Percentiles rank a stretch among this genome's conserved stretches.
Conservation (phyloP, 2,797 vertebrate genomes). For the Morelia viridis region DNA sequence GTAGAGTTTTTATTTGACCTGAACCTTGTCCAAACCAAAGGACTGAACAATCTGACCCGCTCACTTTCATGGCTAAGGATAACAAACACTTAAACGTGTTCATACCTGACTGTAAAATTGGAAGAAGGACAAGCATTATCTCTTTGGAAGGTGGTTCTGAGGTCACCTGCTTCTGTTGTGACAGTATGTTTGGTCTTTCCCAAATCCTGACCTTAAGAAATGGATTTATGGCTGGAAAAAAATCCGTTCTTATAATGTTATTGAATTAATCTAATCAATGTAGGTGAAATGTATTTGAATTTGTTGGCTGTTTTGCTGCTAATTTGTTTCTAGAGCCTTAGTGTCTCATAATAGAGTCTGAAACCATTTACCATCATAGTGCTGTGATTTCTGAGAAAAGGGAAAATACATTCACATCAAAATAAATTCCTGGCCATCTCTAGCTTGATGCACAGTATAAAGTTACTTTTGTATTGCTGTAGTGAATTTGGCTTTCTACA, state of each 20-base stretch:
- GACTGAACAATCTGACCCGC: slow-evolving; percentile 63
- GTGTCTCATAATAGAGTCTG: slow-evolving; percentile 29
- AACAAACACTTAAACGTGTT: slow-evolving; percentile 56
- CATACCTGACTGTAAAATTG: neutral
- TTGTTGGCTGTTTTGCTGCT: slow-evolving; percentile 26
- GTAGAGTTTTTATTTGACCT: slow-evolving; percentile 62
- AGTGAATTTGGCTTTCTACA: slow-evolving; percentile 16
- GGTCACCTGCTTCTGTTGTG: slow-evolving; percentile 48
- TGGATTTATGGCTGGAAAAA: neutral
- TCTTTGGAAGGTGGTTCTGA: slow-evolving; percentile 24
- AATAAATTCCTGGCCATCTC: slow-evolving; percentile 31
- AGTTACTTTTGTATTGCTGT: slow-evolving; percentile 8
- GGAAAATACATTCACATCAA: slow-evolving; percentile 19
- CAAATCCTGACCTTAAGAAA: neutral
- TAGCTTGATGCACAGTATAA: neutral
- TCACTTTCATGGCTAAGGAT: slow-evolving; percentile 52
- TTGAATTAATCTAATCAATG: slow-evolving; percentile 45
- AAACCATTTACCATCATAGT: slow-evolving; percentile 13
- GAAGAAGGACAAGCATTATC: slow-evolving; percentile 23
- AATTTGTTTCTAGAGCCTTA: slow-evolving; percentile 45
- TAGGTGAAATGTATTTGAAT: slow-evolving; percentile 28
- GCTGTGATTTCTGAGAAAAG: slow-evolving; percentile 31
- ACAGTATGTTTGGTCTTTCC: slow-evolving; percentile 8
- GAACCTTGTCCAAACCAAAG: slow-evolving; percentile 68
- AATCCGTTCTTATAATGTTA: slow-evolving; percentile 33